Percentiles rank a stretch among this genome's conserved stretches.
Conservation (phyloP, 2,888 invertebrate species). For the Lasioglossum malachurum region DNA sequence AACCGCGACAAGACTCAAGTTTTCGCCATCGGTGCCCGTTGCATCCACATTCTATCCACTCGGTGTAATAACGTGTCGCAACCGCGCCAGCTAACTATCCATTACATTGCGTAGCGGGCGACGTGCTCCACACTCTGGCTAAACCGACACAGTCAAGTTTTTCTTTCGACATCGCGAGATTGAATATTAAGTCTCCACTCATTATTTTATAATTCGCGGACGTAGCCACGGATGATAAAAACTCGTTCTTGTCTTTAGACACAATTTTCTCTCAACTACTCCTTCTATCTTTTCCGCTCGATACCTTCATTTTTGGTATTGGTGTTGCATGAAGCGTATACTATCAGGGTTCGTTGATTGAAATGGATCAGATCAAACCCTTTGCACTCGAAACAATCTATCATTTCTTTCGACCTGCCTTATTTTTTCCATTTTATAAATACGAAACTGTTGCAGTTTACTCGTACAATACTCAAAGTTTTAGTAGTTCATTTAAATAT, state of each 20-base stretch:
- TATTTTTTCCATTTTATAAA: too few species aligned
- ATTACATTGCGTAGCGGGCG: conserved; percentile 60
- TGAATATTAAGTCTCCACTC: background rate
- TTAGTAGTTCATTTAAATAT: too few species aligned
- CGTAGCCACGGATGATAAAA: background rate
- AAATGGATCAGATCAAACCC: too few species aligned
- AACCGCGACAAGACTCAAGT: conserved; percentile 24
- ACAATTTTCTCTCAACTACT: background rate
- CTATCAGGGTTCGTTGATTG: too few species aligned
- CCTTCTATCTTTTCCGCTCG: background rate
- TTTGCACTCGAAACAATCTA: too few species aligned
- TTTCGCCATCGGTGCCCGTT: conserved; percentile 41
- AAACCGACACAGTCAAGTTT: conserved; percentile 14
- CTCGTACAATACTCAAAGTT: too few species aligned
- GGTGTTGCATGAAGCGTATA: background rate
- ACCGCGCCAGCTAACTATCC: conserved; percentile 58
- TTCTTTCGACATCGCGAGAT: conserved; percentile 3
- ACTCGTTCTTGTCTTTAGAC: background rate
- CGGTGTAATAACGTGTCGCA: conserved; percentile 67
- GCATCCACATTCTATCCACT: conserved; percentile 50
- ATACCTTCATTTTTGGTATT: background rate
- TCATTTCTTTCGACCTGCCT: too few species aligned
- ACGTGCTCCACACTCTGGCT: conserved; percentile 37
- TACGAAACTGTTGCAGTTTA: too few species aligned
- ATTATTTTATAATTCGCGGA: background rate